Base-by-base conservation (phyloP, 1,140 invertebrate genomes). In the Melipona quadrifasciata region DNA sequence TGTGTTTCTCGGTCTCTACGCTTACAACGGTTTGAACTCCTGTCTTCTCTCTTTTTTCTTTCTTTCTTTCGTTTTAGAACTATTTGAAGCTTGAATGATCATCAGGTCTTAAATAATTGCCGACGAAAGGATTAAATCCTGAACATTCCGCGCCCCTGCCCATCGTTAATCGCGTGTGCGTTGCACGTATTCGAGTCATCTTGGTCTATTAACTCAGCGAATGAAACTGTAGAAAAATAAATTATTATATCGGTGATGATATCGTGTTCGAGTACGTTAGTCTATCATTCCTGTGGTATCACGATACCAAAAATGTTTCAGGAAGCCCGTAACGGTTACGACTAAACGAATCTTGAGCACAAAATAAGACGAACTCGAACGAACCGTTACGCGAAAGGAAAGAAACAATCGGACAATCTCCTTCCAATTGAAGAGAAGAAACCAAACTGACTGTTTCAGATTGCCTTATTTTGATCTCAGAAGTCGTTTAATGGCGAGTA, bases 181-280 rank as follows among this genome's bases (percentile, higher is more conserved):
- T 84, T 79, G 39, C 57, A 71, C 83, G 58, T 83, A 87, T 47
- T 71, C 65, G 86, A 84, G 77, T 89, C 39, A 85, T 82, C 68
- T 86, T 81, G 81, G 87, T 90, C 89, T 91, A 88, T 89, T 89
- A 86, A 93, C 91, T 92, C 92, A 91, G 89, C 85, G 86, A 88
- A 82, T 90, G 75, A 90, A 85, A 83, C n/a, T 90, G 90, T 93
- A 94, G 89, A 94, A 93, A 94, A 94, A 94, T 94, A 94, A 94
- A 92, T 87, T 77, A 83, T 78, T 86, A 87, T 86, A 90, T 93
- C 88, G 84, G 80, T 68, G 92, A 92, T 47, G 39, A 47, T 47
- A 47, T 79, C 86, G 57, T 85, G 87, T 58, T 58, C 70, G 53
- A 71, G 70, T 51, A 58, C 70, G 16, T 72, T 73, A 72, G 24